Evolutionary conservation across 2,888 invertebrate genomes (phyloP).

Genomic region (Coelopa pilipes): DNA sequence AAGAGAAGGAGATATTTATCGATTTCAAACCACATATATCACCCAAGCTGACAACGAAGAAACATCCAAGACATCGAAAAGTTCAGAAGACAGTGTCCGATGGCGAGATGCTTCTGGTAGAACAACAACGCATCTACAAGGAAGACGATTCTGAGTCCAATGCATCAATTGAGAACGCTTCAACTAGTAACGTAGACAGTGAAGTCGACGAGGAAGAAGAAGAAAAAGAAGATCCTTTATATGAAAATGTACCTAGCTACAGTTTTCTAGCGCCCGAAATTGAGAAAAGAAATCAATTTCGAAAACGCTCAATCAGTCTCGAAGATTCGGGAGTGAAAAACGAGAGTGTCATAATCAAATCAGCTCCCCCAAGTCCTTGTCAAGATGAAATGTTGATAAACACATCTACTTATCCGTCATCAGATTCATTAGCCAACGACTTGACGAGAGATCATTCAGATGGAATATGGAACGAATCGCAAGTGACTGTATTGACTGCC

Average conservation of each 20-base stretch:
- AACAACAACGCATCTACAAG: conserved; percentile 30
- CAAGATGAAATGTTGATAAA: conserved; percentile 71
- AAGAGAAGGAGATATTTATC: conserved; percentile 84
- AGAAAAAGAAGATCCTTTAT: conserved; percentile 53
- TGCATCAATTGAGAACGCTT: background rate
- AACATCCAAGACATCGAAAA: conserved; percentile 73
- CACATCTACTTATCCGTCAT: conserved; percentile 80
- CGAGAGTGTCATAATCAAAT: conserved; percentile 68
- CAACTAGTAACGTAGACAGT: conserved; percentile 16
- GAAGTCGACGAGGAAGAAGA: conserved; percentile 43
- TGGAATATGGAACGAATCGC: conserved; percentile 90
- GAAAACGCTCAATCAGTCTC: conserved; percentile 79
- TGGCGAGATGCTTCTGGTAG: conserved; percentile 40
- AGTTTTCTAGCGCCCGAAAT: conserved; percentile 45
- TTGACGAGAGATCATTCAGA: conserved; percentile 84
- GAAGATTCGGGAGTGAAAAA: conserved; percentile 69
- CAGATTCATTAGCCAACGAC: conserved; percentile 85
- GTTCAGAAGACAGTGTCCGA: conserved; percentile 85
- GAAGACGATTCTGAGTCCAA: conserved; percentile 30
- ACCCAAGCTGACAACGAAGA: conserved; percentile 72
- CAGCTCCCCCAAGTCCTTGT: conserved; percentile 75
- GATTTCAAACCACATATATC: conserved; percentile 85
- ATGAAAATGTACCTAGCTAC: conserved; percentile 57
- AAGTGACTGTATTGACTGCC: conserved; percentile 82
- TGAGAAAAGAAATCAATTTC: conserved; percentile 74